Conservation (phyloP, 2,797 vertebrate genomes). For the Leptoclinus maculatus region DNA sequence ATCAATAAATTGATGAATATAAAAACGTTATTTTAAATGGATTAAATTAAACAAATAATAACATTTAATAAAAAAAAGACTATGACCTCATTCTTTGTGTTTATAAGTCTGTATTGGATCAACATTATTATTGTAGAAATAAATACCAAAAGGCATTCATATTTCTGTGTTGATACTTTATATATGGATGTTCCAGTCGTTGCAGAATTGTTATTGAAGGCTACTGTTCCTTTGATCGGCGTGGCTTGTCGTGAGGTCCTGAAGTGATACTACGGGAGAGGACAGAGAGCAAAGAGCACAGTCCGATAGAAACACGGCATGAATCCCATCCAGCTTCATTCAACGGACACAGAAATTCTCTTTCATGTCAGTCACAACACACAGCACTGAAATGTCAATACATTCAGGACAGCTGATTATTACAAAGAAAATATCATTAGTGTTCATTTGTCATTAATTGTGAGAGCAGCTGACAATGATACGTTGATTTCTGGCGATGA, state of each 20-base stretch:
- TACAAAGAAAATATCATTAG: conserved; percentile 60
- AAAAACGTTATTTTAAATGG: not conserved
- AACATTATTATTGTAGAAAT: not conserved
- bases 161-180: not conserved
- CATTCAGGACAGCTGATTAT: conserved; percentile 33
- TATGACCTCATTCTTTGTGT: not conserved
- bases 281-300: conserved; percentile 46
- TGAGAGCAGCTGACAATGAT: conserved; percentile 64
- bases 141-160: not conserved
- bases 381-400: conserved; percentile 31
- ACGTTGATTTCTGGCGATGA: conserved; percentile 47
- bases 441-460: conserved; percentile 47
- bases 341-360: conserved; percentile 36
- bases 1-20: not conserved
- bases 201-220: not conserved
- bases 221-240: conserved; percentile 45
- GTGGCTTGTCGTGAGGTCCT: conserved; percentile 25
- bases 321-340: conserved; percentile 33
- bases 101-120: not conserved
- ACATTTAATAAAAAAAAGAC: not conserved
- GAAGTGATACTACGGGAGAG: conserved; percentile 25
- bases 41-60: not conserved
- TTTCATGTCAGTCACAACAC: conserved; percentile 25
- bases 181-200: not conserved
- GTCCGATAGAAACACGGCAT: conserved; percentile 25